Evolutionary conservation across 2,797 vertebrate species (phyloP), one percentile per base, ranked within the genome.

Genomic region (Epinephelus coioides): DNA sequence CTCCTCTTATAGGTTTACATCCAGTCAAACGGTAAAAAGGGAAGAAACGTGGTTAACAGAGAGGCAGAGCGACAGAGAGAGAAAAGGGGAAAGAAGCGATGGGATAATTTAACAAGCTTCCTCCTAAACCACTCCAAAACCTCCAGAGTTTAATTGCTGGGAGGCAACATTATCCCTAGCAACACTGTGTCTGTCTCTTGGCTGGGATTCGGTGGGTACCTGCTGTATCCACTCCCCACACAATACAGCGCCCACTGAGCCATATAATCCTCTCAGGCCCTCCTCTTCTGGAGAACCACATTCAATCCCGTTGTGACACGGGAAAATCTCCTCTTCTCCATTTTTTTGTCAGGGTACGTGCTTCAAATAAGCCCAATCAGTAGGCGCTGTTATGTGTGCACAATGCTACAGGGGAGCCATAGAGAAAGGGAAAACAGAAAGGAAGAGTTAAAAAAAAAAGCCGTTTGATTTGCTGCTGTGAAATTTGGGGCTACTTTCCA

Each of bases 241-340:
- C 91, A 89, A 91, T 86, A 23, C 91, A 75, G 85, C 85, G 74
- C 89, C 91, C 91, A 89, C 90, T 92, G 90, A 93, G 92, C 92
- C 91, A 88, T 83, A 88, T 94, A 94, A 94, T 94, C 92, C 93
- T 90, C 94, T 88, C 91, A 86, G 91, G 89, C 91, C 90, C 87
- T 89, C 87, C 89, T 92, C 90, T 90, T 82, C 91, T 82, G 67
- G 82, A 91, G 87, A 91, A 89, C 83, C 80, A 79, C 87, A 67
- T 88, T 90, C 89, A 90, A 88, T 91, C 85, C 89, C 83, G 76
- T 77, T 50, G 87, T 88, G 90, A 91, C 87, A 89, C 47, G 49
- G 64, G 88, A 78, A 90, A 88, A 91, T 86, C 89, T 91, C 91
- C 86, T 86, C 83, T 82, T 75, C 82, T 87, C 67, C 62, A 62